A percentile compares a stretch with the other conserved stretches of the same genome.
Conservation (phyloP, 2,113 vertebrate species). For the Nerophis ophidion region DNA sequence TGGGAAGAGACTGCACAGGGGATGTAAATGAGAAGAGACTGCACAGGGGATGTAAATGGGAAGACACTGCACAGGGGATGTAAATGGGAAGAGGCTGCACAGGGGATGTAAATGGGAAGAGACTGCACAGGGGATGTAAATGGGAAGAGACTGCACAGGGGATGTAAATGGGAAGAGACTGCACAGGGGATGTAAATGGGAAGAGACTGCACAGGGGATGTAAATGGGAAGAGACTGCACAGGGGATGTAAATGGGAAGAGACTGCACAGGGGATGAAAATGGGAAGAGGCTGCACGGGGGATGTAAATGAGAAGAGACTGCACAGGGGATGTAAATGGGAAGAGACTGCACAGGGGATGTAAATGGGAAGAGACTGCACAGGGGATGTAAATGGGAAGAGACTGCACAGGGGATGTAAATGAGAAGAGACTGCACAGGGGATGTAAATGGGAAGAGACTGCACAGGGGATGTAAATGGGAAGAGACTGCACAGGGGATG, state of each 20-base stretch:
- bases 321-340: slow-evolving; percentile 23
- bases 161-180: slow-evolving; percentile 23
- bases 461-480: slow-evolving; percentile 23
- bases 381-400: slow-evolving; percentile 26
- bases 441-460: slow-evolving; percentile 23
- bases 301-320: slow-evolving; percentile 23
- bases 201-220: slow-evolving; percentile 19
- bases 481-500: slow-evolving; percentile 19
- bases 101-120: slow-evolving; percentile 26
- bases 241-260: slow-evolving; percentile 26
- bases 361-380: slow-evolving; percentile 22
- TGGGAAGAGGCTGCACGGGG: slow-evolving; percentile 18
- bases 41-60: slow-evolving; percentile 23
- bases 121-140: slow-evolving; percentile 22
- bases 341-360: slow-evolving; percentile 19
- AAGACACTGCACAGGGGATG: slow-evolving; percentile 19
- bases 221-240: slow-evolving; percentile 22
- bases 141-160: slow-evolving; percentile 19
- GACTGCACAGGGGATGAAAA: slow-evolving; percentile 21
- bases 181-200: slow-evolving; percentile 23
- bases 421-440: slow-evolving; percentile 19
- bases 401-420: slow-evolving; percentile 22
- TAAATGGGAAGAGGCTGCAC: slow-evolving; percentile 22
- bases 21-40: slow-evolving; percentile 23
- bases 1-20: slow-evolving; percentile 19